Percentiles rank a stretch among this genome's conserved stretches.
Conservation (phyloP, 2,888 invertebrate species). For the Ariolimax columbianus region DNA sequence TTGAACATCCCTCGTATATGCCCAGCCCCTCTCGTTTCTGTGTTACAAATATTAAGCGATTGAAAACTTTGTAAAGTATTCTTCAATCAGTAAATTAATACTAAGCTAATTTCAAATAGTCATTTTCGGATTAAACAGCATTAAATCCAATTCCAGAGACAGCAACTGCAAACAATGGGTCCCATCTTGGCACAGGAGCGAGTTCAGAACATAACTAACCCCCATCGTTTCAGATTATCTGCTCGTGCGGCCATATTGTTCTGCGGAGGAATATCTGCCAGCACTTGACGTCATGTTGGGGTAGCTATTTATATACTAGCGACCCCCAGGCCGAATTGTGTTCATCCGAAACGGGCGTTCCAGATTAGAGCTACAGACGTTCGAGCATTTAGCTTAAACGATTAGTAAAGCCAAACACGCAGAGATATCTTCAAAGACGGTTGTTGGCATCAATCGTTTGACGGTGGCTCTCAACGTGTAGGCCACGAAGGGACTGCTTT, state of each 20-base stretch:
- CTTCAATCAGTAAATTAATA: too few species aligned
- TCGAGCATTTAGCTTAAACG: neutral
- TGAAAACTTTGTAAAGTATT: too few species aligned
- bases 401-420: neutral
- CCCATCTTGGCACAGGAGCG: neutral
- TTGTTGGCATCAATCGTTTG: neutral
- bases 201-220: neutral
- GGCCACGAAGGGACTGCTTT: too few species aligned
- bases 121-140: neutral
- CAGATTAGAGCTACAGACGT: neutral
- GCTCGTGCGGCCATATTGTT: constrained; percentile 18
- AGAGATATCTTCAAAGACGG: neutral
- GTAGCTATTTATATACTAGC: constrained; percentile 31
- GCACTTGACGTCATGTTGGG: constrained; percentile 25
- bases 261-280: neutral
- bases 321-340: neutral
- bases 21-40: too few species aligned
- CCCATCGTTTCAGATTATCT: constrained; percentile 1
- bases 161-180: neutral
- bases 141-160: neutral
- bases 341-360: constrained; percentile 2
- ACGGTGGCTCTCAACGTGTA: too few species aligned
- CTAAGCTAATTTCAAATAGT: too few species aligned
- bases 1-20: too few species aligned
- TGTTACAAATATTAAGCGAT: too few species aligned